These are phyloP conservation scores for Cervus canadensis DNA, from an alignment of 2,113 vertebrate genomes.

Conservation along the genomic window DNA sequence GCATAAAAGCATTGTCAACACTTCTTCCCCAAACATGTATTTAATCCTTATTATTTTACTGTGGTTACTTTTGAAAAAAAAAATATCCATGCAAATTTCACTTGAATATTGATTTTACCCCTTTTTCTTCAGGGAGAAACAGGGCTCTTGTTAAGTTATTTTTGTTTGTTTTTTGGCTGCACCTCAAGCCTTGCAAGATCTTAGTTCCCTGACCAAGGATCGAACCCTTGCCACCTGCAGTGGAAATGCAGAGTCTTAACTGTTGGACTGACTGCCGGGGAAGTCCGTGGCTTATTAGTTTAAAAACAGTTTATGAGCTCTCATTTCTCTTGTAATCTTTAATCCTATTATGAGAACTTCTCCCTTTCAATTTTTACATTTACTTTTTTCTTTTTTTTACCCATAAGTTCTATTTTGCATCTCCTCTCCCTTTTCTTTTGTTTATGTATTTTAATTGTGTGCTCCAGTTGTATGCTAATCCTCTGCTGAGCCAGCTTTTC, in stretches of 20 bases:
- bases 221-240: not conserved
- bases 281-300: not conserved
- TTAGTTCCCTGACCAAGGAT: not conserved
- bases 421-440: not conserved
- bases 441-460: constrained; percentile 11
- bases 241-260: not conserved
- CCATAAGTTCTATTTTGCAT: not conserved
- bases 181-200: not conserved
- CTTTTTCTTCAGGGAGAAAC: not conserved
- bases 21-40: not conserved
- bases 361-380: not conserved
- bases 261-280: not conserved
- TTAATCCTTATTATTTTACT: not conserved
- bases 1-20: not conserved
- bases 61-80: not conserved
- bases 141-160: not conserved
- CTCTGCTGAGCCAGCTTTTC: constrained; percentile 17
- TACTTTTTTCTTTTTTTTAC: not conserved
- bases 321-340: not conserved
- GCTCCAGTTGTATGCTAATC: not conserved
- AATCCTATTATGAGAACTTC: not conserved
- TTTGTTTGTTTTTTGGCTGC: not conserved
- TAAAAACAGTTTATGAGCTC: not conserved
- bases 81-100: not conserved
- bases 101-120: not conserved